A percentile compares a stretch with the other conserved stretches of the same genome.
Conservation (phyloP, 2,888 invertebrate species). For the Scaptomyza reducta region DNA sequence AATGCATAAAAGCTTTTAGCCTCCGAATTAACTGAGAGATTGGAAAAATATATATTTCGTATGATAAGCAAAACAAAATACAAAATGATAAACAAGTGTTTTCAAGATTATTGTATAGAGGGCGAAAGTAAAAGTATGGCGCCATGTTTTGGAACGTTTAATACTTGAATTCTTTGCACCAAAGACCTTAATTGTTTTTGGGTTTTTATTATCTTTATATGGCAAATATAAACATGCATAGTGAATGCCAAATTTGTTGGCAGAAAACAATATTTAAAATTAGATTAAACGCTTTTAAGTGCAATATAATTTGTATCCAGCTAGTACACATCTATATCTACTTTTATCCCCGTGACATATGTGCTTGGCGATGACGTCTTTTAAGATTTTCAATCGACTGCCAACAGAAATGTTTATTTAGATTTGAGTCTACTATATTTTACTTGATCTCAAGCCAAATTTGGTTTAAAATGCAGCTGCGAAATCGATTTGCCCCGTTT, state of each 20-base stretch:
- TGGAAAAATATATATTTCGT: background rate
- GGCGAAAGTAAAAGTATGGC: slow-evolving; percentile 43
- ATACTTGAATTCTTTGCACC: slow-evolving; percentile 12
- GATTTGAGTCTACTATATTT: slow-evolving; percentile 36
- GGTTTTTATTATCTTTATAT: slow-evolving; percentile 21
- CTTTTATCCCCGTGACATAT: slow-evolving; percentile 48
- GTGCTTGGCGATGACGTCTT: slow-evolving; percentile 64
- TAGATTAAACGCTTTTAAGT: slow-evolving; percentile 1
- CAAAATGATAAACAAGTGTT: background rate
- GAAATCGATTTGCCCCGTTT: background rate
- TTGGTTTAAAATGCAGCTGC: slow-evolving; percentile 21
- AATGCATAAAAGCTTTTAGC: slow-evolving; percentile 37
- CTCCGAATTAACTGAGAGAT: slow-evolving; percentile 1
- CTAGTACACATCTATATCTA: slow-evolving; percentile 9
- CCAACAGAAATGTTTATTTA: slow-evolving; percentile 62
- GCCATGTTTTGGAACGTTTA: slow-evolving; percentile 17
- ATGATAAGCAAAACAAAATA: slow-evolving; percentile 15
- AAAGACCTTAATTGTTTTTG: slow-evolving; percentile 32
- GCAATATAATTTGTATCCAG: slow-evolving; percentile 21
- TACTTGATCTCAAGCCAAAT: slow-evolving; percentile 49
- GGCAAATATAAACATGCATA: slow-evolving; percentile 3
- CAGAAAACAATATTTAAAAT: slow-evolving; percentile 23
- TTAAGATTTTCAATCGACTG: slow-evolving; percentile 34
- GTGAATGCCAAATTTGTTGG: slow-evolving; percentile 19
- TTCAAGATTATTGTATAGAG: slow-evolving; percentile 32